These are phyloP conservation scores for Anastatus disparis DNA, from an alignment of 1,140 invertebrate genomes.

Conservation along the genomic window DNA sequence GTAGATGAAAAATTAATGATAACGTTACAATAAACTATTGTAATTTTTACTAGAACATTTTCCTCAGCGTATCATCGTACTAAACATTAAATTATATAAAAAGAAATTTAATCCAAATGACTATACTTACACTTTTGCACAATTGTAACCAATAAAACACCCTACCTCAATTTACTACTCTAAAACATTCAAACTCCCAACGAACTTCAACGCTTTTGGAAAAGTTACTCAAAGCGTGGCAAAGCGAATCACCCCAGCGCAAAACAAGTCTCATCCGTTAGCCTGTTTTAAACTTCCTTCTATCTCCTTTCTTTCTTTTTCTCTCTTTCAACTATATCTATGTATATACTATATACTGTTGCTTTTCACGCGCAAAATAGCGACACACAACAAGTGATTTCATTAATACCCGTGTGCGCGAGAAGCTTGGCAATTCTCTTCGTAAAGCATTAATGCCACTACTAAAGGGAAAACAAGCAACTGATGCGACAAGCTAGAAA, in stretches of 20 bases:
- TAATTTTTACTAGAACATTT: too few relatives aligned
- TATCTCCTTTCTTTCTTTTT: too few relatives aligned
- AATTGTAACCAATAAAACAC: constrained; percentile 10
- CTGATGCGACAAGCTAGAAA: neutral
- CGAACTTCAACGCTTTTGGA: constrained; percentile 5
- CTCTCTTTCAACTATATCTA: too few relatives aligned
- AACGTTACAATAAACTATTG: too few relatives aligned
- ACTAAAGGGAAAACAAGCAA: neutral
- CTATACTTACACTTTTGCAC: too few relatives aligned
- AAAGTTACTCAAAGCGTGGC: constrained; percentile 22
- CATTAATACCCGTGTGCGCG: constrained; percentile 37
- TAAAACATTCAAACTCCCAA: neutral
- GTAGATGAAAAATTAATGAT: too few relatives aligned
- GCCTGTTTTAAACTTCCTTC: too few relatives aligned
- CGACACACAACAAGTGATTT: constrained; percentile 35
- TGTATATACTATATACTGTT: too few relatives aligned
- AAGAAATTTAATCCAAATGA: too few relatives aligned
- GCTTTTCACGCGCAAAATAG: constrained; percentile 24
- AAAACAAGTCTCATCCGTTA: constrained; percentile 16
- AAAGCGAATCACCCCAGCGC: constrained; percentile 12
- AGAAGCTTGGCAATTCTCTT: constrained; percentile 30
- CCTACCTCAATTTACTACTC: too few relatives aligned
- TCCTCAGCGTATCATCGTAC: too few relatives aligned
- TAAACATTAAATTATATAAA: too few relatives aligned
- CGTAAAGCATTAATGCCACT: constrained; percentile 18